Evolutionary conservation across 2,797 vertebrate species (phyloP).

Genomic region (Pitangus sulphuratus): DNA sequence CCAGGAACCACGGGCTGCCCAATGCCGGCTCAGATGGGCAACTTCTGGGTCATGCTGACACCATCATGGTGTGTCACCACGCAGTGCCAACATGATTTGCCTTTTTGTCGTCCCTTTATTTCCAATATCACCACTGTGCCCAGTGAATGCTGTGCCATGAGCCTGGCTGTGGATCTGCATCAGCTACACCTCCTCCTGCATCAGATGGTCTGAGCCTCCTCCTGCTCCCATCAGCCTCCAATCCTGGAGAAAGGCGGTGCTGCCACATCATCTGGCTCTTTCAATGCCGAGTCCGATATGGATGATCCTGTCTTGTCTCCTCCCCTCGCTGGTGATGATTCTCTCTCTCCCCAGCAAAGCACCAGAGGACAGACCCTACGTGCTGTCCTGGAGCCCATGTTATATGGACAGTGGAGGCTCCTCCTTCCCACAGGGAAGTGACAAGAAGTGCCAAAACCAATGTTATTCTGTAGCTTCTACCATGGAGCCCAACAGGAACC

Average conservation of each 20-base stretch:
- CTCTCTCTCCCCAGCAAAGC: no score
- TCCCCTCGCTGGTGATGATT: background rate
- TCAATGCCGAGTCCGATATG: accelerated
- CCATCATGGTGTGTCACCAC: background rate
- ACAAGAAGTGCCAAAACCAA: background rate
- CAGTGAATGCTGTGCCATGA: accelerated
- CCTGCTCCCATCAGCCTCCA: background rate
- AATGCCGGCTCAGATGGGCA: background rate
- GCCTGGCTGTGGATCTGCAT: background rate
- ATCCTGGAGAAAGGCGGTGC: background rate
- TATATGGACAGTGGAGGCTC: background rate
- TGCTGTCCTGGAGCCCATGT: accelerated
- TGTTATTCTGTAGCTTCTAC: background rate
- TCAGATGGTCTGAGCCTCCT: background rate
- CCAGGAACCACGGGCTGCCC: slow-evolving; percentile 42
- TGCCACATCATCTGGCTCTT: accelerated
- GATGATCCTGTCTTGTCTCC: background rate
- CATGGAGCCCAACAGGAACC: background rate
- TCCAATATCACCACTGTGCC: accelerated
- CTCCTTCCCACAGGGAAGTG: background rate
- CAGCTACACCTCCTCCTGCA: background rate
- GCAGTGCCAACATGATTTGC: accelerated
- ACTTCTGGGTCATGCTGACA: accelerated
- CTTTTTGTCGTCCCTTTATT: accelerated
- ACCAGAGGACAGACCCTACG: accelerated